Evolutionary conservation across 1,140 invertebrate species (phyloP).

Genomic region (Drosophila serrata): DNA sequence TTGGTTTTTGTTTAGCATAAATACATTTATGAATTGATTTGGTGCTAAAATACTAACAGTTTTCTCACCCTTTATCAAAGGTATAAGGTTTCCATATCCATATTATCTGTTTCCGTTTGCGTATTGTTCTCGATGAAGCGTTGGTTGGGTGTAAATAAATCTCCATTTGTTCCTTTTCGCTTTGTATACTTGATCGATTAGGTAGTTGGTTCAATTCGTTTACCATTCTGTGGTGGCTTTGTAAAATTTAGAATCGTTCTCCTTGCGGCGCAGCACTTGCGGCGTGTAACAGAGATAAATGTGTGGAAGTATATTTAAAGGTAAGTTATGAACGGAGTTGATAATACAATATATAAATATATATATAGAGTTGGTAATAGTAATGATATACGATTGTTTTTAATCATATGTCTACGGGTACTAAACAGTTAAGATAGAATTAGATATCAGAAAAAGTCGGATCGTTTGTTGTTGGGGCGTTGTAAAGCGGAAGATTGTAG

Average conservation of each 20-base stretch:
- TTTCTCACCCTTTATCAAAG: slow-evolving; percentile 38
- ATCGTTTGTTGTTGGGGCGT: slow-evolving; percentile 19
- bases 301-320: slow-evolving; percentile 9
- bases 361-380: slow-evolving; percentile 52
- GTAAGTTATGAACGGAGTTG: slow-evolving; percentile 49
- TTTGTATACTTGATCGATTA: slow-evolving; percentile 73
- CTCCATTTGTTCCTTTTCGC: slow-evolving; percentile 43
- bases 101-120: slow-evolving; percentile 29
- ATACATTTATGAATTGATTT: slow-evolving; percentile 78
- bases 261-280: slow-evolving; percentile 71
- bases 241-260: slow-evolving; percentile 73
- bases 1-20: slow-evolving; percentile 55
- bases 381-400: slow-evolving; percentile 62
- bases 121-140: slow-evolving; percentile 45
- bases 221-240: slow-evolving; percentile 38
- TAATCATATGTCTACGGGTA: slow-evolving; percentile 66
- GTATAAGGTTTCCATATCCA: slow-evolving; percentile 11
- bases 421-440: slow-evolving; percentile 52
- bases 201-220: slow-evolving; percentile 72
- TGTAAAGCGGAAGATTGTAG: slow-evolving; percentile 46
- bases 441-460: slow-evolving; percentile 22
- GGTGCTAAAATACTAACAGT: slow-evolving; percentile 84
- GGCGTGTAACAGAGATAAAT: slow-evolving; percentile 28
- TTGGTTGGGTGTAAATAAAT: slow-evolving; percentile 65
- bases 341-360: slow-evolving; percentile 56